phyloP scores from a whole-genome alignment of 2,888 invertebrate genomes.

The Macaria notata region DNA sequence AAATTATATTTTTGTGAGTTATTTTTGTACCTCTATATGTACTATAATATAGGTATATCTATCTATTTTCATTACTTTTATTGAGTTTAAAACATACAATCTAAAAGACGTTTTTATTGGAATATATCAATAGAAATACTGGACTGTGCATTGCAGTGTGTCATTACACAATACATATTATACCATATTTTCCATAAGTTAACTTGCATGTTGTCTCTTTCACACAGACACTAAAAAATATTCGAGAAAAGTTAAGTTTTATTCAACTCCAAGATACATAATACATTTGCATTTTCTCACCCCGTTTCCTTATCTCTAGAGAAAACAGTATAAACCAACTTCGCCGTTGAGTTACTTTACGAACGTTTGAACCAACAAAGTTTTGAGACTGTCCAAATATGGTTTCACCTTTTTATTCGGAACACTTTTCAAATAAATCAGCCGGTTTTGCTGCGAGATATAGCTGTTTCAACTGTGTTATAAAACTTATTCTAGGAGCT shows the following conservation, averaged over 20 bases:
- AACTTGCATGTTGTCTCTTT: no score
- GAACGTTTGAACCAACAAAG: conserved; percentile 17
- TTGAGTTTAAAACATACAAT: no score
- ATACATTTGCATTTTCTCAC: conserved; percentile 15
- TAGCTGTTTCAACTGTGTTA: conserved; percentile 15
- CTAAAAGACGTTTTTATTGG: no score
- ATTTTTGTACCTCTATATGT: no score
- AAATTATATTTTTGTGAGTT: no score
- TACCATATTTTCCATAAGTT: no score
- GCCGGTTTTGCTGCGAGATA: conserved; percentile 19
- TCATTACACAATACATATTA: no score
- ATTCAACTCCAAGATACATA: conserved; percentile 10
- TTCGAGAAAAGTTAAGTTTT: conserved; percentile 6
- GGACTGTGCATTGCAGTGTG: no score
- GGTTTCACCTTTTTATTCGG: conserved; percentile 24
- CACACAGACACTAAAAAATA: not conserved
- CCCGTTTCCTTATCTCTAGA: conserved; percentile 16
- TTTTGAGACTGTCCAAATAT: conserved; percentile 24
- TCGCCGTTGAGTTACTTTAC: conserved; percentile 18
- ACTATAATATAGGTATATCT: no score
- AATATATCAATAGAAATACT: no score
- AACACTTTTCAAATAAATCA: conserved; percentile 26
- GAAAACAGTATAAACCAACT: conserved; percentile 18
- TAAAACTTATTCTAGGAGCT: conserved; percentile 8
- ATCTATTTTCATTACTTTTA: no score